Conservation (phyloP, 2,113 vertebrate species). For the Macroglossus sobrinus region DNA sequence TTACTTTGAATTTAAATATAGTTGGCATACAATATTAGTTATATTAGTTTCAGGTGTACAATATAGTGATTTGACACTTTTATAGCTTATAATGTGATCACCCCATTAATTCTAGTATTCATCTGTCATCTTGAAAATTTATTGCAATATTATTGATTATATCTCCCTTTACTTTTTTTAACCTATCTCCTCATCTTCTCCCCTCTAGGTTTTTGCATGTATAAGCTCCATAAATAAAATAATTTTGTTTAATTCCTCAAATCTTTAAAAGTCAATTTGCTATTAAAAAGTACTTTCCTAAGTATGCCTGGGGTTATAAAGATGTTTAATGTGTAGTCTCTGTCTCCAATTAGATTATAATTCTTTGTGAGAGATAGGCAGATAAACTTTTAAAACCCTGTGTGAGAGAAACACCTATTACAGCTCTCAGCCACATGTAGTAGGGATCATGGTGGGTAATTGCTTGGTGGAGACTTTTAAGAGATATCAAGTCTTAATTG, state of each 20-base stretch:
- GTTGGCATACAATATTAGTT: background rate
- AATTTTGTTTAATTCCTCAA: background rate
- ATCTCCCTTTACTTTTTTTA: background rate
- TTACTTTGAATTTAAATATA: background rate
- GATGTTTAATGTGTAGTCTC: background rate
- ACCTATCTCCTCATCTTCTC: background rate
- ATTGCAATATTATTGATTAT: background rate
- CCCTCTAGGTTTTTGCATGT: background rate
- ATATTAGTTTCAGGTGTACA: background rate
- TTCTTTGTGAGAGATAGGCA: background rate
- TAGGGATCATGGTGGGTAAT: background rate
- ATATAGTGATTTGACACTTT: background rate
- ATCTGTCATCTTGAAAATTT: background rate
- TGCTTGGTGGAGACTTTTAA: background rate
- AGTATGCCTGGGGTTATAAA: background rate
- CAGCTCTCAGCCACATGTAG: background rate
- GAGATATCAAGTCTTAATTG: background rate
- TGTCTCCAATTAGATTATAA: background rate
- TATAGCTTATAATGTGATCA: background rate
- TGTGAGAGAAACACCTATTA: background rate
- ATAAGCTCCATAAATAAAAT: background rate
- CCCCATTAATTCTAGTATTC: background rate
- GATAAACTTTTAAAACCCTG: background rate
- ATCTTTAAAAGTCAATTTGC: background rate
- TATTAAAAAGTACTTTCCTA: background rate